Percentiles rank a stretch among this genome's conserved stretches.
These are phyloP conservation scores for Emberiza fucata DNA, from an alignment of 2,113 vertebrate genomes.

Conservation along the genomic window DNA sequence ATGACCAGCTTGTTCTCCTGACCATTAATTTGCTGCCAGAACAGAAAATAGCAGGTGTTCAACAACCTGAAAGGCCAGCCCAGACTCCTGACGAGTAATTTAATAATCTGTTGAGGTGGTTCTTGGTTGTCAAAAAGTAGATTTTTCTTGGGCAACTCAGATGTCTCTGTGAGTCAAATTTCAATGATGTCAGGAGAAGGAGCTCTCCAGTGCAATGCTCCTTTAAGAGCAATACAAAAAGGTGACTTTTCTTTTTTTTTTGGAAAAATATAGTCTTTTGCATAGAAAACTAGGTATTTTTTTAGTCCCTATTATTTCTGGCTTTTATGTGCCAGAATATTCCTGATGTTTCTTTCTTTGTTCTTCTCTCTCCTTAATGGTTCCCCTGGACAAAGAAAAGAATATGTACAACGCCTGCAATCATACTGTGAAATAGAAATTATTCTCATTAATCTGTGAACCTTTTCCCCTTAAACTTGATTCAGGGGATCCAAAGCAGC, in stretches of 20 bases:
- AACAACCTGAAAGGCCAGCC: background rate
- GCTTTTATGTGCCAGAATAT: background rate
- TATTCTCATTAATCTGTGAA: constrained; percentile 1
- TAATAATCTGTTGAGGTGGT: background rate
- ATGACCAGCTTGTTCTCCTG: background rate
- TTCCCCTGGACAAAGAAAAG: background rate
- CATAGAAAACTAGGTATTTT: background rate
- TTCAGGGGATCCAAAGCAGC: background rate
- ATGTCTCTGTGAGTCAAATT: background rate
- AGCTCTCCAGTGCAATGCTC: background rate
- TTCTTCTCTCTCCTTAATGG: background rate
- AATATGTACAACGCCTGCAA: background rate
- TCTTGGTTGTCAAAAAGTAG: background rate
- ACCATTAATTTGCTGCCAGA: constrained; percentile 21
- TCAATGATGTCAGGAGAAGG: background rate
- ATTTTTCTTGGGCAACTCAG: background rate
- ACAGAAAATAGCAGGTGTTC: constrained; percentile 2
- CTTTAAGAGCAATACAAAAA: background rate
- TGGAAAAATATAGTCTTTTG: background rate
- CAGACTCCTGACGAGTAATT: background rate
- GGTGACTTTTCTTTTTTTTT: background rate
- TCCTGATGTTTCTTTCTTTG: background rate
- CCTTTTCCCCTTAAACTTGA: background rate
- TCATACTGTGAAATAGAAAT: background rate
- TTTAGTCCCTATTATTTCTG: background rate